These are phyloP conservation scores for Phyllotis vaccarum DNA, from an alignment of 2,797 vertebrate species.

Conservation along the genomic window DNA sequence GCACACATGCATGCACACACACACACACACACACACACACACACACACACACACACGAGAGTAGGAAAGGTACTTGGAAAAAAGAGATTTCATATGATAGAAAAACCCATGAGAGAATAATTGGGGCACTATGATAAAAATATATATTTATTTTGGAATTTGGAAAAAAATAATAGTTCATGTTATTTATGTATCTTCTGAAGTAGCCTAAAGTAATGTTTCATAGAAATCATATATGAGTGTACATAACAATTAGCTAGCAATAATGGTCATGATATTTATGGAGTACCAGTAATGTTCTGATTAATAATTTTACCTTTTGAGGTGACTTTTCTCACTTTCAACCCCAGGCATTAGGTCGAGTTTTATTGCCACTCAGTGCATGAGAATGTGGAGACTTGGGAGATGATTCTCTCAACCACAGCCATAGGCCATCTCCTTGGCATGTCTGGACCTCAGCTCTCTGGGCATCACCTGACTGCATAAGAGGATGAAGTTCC, in stretches of 20 bases:
- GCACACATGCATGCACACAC: not conserved
- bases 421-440: not conserved
- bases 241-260: not conserved
- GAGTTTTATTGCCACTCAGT: not conserved
- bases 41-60: not conserved
- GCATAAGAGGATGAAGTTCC: rapidly evolving
- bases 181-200: not conserved
- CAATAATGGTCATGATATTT: not conserved
- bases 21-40: not conserved
- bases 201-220: not conserved
- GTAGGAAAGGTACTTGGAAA: not conserved
- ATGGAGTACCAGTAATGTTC: not conserved
- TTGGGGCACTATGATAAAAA: not conserved
- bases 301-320: not conserved
- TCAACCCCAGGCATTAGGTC: not conserved
- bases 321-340: too few relatives aligned
- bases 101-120: not conserved
- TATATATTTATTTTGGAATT: not conserved
- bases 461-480: rapidly evolving
- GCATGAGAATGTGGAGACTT: not conserved
- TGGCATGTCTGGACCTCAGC: not conserved
- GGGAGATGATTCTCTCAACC: too few relatives aligned
- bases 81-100: not conserved
- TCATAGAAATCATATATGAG: not conserved
- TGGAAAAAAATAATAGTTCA: not conserved